Evolutionary conservation across 1,140 invertebrate species (phyloP), one percentile per base, ranked within the genome.

Genomic region (Oedothorax gibbosus): DNA sequence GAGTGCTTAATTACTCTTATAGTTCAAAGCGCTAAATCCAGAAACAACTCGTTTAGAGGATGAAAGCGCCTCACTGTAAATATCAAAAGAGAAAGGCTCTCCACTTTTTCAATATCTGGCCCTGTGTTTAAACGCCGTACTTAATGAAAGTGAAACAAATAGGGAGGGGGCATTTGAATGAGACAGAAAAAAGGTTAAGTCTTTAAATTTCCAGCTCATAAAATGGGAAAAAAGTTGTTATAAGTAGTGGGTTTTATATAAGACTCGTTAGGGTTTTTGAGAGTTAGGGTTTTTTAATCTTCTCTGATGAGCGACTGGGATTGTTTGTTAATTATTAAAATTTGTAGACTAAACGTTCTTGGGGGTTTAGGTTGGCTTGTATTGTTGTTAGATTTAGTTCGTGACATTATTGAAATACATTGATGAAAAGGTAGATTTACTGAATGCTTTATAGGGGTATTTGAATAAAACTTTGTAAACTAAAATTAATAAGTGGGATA

Each of bases 131-230:
- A 83, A 83, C 71, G 81, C 56, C 14, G 62, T 65, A 50, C 81
- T 75, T 84, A 84, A 84, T 84, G 81, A 84, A 84, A 84, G 81
- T 84, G 81, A 84, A 84, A 84, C 81, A 84, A 84, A 84, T 76
- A 84, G 20, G 69, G 71, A 62, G 35, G 2, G 35, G 62, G 64
- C 81, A 68, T 75, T 68, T 76, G 60, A 84, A 84, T 82, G 56
- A 69, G 68, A 50, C 8, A 18, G 12, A 80, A 69, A 71, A 54
- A 71, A 72, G 50, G 6, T 21, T 4, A 50, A 5, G 21, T 49
- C 20, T 80, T 80, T 66, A 69, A 49, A 80, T 80, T 78, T 78
- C 76, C 9, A 65, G 60, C 76, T 76, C 62, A n/a, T 56, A 14
- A 68, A 50, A 66, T 79, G 9, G 62, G 18, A 54, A 68, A 79